Conservation (phyloP, 2,888 invertebrate genomes). For the Herminia tarsipennalis region DNA sequence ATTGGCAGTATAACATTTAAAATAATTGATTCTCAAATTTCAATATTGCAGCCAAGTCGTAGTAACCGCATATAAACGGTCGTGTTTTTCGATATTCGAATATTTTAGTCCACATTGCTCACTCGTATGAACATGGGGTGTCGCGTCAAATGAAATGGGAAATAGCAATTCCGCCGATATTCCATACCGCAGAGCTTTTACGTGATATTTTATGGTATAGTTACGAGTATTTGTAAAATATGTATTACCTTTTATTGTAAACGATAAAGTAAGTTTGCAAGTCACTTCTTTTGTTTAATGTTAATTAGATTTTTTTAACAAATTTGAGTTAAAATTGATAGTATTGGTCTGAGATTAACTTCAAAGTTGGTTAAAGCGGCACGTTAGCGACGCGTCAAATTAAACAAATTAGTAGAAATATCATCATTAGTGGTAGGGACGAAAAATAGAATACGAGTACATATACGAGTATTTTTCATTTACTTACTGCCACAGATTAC, state of each 20-base stretch:
- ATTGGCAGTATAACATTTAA: background rate
- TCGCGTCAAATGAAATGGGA: conserved; percentile 60
- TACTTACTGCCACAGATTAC: too few relatives aligned
- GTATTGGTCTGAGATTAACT: too few relatives aligned
- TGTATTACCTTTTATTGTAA: too few relatives aligned
- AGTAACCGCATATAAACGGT: conserved; percentile 25
- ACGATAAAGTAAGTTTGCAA: background rate
- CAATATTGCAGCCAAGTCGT: conserved; percentile 11
- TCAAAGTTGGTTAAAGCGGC: too few relatives aligned
- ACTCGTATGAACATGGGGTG: conserved; percentile 49
- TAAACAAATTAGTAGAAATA: too few relatives aligned
- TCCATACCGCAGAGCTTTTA: background rate
- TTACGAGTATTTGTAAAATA: conserved; percentile 25
- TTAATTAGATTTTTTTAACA: too few relatives aligned
- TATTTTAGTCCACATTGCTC: conserved; percentile 47
- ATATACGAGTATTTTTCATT: too few relatives aligned
- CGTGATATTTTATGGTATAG: conserved; percentile 25
- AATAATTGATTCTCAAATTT: conserved; percentile 10
- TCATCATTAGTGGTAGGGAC: too few relatives aligned
- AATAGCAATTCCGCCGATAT: conserved; percentile 52
- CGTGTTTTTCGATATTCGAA: conserved; percentile 31
- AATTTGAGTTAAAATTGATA: too few relatives aligned
- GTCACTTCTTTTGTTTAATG: too few relatives aligned
- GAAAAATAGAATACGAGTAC: too few relatives aligned
- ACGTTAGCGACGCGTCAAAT: too few relatives aligned